phyloP scores from a whole-genome alignment of 2,113 vertebrate genomes.

The Neolamprologus sp. region DNA sequence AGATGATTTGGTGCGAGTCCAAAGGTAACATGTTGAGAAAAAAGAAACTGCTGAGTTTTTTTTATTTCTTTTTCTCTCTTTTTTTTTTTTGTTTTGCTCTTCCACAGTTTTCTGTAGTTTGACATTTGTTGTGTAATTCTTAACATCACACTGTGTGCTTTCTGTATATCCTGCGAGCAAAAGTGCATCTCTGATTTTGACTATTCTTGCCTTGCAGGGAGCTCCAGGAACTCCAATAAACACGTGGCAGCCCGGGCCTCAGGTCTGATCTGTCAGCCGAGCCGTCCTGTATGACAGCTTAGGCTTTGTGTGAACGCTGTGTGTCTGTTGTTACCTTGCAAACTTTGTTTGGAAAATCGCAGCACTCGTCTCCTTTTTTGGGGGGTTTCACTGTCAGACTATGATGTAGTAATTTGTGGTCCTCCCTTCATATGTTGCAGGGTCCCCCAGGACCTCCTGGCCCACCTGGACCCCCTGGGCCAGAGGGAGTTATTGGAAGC shows the following conservation, averaged over 20 bases:
- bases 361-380: background rate
- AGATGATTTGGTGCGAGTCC: background rate
- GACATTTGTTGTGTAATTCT: constrained; percentile 15
- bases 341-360: background rate
- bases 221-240: constrained; percentile 79
- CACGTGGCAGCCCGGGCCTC: constrained; percentile 82
- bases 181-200: constrained; percentile 23
- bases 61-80: background rate
- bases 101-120: background rate
- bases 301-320: background rate
- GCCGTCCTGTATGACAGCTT: background rate
- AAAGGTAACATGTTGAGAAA: background rate
- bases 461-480: constrained; percentile 83
- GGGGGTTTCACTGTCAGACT: background rate
- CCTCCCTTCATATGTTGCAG: constrained; percentile 57
- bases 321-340: background rate
- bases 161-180: background rate
- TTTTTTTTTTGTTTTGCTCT: background rate
- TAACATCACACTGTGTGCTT: background rate
- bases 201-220: constrained; percentile 77
- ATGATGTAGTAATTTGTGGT: background rate
- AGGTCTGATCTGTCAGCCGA: constrained; percentile 73
- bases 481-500: constrained; percentile 76
- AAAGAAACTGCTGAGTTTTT: background rate
- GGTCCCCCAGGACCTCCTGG: constrained; percentile 81